Conservation (phyloP, 2,797 vertebrate species). For the Atherinosoma microstoma region DNA sequence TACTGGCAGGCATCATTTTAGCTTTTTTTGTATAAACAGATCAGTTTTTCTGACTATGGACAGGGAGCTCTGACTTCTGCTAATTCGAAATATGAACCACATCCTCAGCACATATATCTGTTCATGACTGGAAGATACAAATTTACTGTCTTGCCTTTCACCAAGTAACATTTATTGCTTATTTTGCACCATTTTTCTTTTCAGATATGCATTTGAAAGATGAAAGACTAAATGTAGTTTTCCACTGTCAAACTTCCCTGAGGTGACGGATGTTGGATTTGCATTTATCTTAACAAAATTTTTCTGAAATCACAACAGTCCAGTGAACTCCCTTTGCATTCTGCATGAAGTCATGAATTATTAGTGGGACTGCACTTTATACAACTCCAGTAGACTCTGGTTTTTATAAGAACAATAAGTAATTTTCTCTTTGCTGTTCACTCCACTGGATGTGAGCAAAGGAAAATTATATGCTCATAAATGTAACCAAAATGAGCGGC, state of each 20-base stretch:
- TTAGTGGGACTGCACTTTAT: conserved; percentile 23
- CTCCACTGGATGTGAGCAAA: conserved; percentile 3
- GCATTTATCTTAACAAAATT: conserved; percentile 34
- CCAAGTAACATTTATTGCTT: conserved; percentile 3
- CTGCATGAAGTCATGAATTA: not conserved
- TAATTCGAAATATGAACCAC: conserved; percentile 1
- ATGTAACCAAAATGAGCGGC: conserved; percentile 9
- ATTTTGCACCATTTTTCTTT: conserved; percentile 2
- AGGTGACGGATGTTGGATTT: conserved; percentile 26
- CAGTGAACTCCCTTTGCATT: conserved; percentile 29
- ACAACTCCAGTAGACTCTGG: conserved; percentile 12
- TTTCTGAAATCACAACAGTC: conserved; percentile 5
- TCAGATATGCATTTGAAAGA: conserved; percentile 11
- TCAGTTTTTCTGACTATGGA: not conserved
- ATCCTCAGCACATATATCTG: conserved; percentile 10
- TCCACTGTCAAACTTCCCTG: conserved; percentile 17
- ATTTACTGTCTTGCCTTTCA: conserved; percentile 22
- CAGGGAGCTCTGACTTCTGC: not conserved
- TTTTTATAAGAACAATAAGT: not conserved
- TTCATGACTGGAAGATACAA: not conserved
- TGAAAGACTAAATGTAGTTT: conserved; percentile 7
- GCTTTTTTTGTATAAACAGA: conserved; percentile 24
- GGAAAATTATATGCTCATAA: not conserved
- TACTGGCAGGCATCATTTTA: conserved; percentile 22
- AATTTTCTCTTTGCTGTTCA: not conserved